Evolutionary conservation across 2,888 invertebrate genomes (phyloP).

Genomic region (Caradrina kadenii): DNA sequence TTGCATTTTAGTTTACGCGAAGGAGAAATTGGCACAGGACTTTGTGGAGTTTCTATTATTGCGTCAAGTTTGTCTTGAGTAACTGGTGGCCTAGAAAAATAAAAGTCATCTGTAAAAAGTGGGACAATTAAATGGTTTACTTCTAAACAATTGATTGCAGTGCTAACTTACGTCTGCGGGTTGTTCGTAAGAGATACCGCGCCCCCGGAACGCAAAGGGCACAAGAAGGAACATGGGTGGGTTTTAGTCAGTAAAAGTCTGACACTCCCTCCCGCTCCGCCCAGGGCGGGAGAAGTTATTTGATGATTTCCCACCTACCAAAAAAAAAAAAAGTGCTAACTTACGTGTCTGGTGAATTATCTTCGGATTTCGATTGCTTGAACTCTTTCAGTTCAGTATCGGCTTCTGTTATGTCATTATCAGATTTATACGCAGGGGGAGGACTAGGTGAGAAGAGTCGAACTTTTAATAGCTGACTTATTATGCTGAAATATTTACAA

Average conservation of each 20-base stretch:
- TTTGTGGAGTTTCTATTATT: slow-evolving; percentile 79
- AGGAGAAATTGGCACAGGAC: slow-evolving; percentile 82
- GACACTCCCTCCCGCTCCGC: too few relatives aligned
- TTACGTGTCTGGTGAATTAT: slow-evolving; percentile 68
- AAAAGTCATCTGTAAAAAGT: neutral
- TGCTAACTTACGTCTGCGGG: slow-evolving; percentile 65
- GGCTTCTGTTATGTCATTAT: slow-evolving; percentile 68
- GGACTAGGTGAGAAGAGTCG: slow-evolving; percentile 69
- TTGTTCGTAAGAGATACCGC: too few relatives aligned
- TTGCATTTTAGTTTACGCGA: slow-evolving; percentile 71
- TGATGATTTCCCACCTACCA: too few relatives aligned
- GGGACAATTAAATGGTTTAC: neutral
- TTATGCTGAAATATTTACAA: slow-evolving; percentile 55
- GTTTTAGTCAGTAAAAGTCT: too few relatives aligned
- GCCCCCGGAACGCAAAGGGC: too few relatives aligned
- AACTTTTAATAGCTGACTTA: slow-evolving; percentile 72
- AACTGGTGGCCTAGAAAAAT: slow-evolving; percentile 57
- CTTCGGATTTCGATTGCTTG: slow-evolving; percentile 64
- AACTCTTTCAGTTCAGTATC: slow-evolving; percentile 76
- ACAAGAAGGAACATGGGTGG: too few relatives aligned
- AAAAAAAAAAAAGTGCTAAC: too few relatives aligned
- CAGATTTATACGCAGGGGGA: slow-evolving; percentile 58
- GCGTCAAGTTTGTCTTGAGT: slow-evolving; percentile 64
- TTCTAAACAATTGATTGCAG: neutral
- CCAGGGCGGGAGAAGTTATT: too few relatives aligned